Evolutionary conservation across 2,113 vertebrate genomes (phyloP), one percentile per base, ranked within the genome.

Genomic region (Heterocephalus glaber): DNA sequence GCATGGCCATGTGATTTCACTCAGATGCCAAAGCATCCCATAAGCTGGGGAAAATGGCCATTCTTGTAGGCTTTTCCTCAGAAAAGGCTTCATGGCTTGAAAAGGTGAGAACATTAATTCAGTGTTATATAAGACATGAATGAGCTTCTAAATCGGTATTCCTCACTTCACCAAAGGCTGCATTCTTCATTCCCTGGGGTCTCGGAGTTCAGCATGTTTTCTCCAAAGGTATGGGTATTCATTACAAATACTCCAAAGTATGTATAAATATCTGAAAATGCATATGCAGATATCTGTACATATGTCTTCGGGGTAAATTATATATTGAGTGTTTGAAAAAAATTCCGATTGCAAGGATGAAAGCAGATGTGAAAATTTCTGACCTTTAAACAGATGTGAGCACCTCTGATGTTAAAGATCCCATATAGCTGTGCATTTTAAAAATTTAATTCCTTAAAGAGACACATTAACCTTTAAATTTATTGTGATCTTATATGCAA

Each of bases 361-460:
- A 96, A 77, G 82, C 26, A 52, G 16, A 58, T 60, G 10, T 60
- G 28, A 86, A 93, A 91, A 82, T 16, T 56, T 92, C 52, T 82
- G 30, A 80, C 63, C 79, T 93, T 94, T 80, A 61, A 56, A 24
- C 22, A 76, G 79, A 76, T n/a, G 41, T 26, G 22, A 82, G 88
- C 72, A 72, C 24, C 6, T 92, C 63, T 89, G 28, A 86, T 61
- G 47, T 89, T 61, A 52, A 85, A 83, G 41, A 14, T 6, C 47
- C 20, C 52, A 81, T 41, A 65, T 0, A 79, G 16, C 7, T 61
- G 22, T n/a, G 56, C 8, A n/a, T 60, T 95, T 77, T 38, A 28
- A 52, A 44, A 66, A 95, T 49, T 54, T 88, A 90, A 80, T 81
- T 54, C 47, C 58, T 83, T 84, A 84, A 90, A 85, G n/a, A 63